phyloP scores from a whole-genome alignment of 2,888 invertebrate genomes.

The Sturmia bella region DNA sequence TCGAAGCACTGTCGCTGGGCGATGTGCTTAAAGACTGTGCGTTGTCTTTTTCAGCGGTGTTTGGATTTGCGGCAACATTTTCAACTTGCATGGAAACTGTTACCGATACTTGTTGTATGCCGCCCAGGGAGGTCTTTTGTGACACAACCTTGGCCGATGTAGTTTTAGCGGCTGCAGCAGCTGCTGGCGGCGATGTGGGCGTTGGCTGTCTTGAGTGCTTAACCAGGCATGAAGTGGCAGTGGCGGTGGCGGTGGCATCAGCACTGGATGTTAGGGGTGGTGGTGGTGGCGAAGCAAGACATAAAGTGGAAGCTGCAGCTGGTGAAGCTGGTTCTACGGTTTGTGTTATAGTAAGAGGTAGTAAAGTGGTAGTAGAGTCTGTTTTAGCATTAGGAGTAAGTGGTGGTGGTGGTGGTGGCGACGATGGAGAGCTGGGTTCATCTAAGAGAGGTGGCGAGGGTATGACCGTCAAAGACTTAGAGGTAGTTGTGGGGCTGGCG shows the following conservation, averaged over 20 bases:
- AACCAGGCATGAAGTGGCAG: slow-evolving; percentile 15
- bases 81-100: slow-evolving; percentile 78
- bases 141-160: slow-evolving; percentile 61
- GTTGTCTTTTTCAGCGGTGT: slow-evolving; percentile 69
- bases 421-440: too few species aligned
- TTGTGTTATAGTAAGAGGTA: slow-evolving; percentile 54
- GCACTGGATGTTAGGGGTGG: background rate
- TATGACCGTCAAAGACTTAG: slow-evolving; percentile 50
- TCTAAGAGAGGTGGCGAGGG: slow-evolving; percentile 45
- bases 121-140: slow-evolving; percentile 64
- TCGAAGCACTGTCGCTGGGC: slow-evolving; percentile 11
- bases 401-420: slow-evolving; percentile 1
- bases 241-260: slow-evolving; percentile 14
- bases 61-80: slow-evolving; percentile 47
- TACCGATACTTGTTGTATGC: slow-evolving; percentile 74
- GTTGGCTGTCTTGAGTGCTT: too few species aligned
- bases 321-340: slow-evolving; percentile 56
- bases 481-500: slow-evolving; percentile 26
- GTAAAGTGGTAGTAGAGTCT: slow-evolving; percentile 28
- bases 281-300: slow-evolving; percentile 43
- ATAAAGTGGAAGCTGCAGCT: slow-evolving; percentile 10
- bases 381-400: slow-evolving; percentile 43
- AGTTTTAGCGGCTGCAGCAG: slow-evolving; percentile 7
- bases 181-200: slow-evolving; percentile 12
- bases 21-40: slow-evolving; percentile 42